Evolutionary conservation across 2,113 vertebrate species (phyloP).

Genomic region (Solenodon paradoxus): DNA sequence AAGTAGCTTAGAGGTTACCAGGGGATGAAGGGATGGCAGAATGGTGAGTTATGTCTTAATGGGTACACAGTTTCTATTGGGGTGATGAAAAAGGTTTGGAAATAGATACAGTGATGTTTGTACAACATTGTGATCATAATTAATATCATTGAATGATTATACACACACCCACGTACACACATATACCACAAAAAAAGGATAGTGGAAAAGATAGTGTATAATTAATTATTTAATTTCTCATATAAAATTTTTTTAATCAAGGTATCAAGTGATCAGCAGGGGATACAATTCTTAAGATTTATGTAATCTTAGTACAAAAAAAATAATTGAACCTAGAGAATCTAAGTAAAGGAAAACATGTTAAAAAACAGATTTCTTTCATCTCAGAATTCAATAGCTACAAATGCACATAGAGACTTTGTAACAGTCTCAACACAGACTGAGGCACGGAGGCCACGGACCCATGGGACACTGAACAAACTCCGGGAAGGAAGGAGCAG

Average conservation of each 20-base stretch:
- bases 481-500: background rate
- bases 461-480: background rate
- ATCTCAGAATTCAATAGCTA: background rate
- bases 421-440: background rate
- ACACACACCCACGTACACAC: no score
- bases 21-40: no score
- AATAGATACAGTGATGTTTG: background rate
- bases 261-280: no score
- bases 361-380: background rate
- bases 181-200: background rate
- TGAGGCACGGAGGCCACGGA: background rate
- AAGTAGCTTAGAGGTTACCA: no score
- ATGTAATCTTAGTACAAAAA: no score
- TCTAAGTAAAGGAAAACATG: conserved; percentile 1
- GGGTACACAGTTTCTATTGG: no score
- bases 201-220: background rate
- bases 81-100: no score
- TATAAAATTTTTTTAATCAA: conserved; percentile 4
- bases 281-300: no score
- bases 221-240: conserved; percentile 20
- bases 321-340: conserved; percentile 12
- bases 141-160: background rate
- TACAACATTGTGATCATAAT: background rate
- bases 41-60: no score
- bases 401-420: background rate